Base-by-base conservation (phyloP, 2,113 vertebrate species). In the Forbesichthys agassizii region DNA sequence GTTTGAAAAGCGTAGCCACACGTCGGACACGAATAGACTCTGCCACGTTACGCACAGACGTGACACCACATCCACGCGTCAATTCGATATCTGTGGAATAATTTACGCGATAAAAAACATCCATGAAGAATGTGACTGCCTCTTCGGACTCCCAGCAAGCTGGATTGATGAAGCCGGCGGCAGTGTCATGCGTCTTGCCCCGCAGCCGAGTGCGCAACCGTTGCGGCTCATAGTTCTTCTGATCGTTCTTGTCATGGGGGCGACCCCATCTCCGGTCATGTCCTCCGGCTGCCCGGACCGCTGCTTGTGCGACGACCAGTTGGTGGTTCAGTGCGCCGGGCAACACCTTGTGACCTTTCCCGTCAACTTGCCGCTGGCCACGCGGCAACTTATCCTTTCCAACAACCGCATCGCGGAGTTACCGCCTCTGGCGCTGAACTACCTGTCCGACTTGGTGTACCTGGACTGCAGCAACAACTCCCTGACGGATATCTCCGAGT, bases 391-490 rank as follows among this genome's bases (percentile, higher is more conserved):
- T 74, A 91, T 93, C 74, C 87, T 98, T 84, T 92, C 90, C 0
- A 86, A 88, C 65, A 98, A 98, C 88, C 92, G 85, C 0, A 64
- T 98, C 78, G 85, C 86, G 0, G 94, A 93, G 70, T 81, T 98
- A 61, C 95, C 96, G 0, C 85, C 94, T 0, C 81, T 98, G 61
- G 88, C 93, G 33, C 69, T 98, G 72, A 95, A 95, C 81, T 95
- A 97, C 88, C 91, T 98, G 69, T 93, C 92, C 58, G 95, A 98
- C 74, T 87, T 98, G 27, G 91, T 96, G 51, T 96, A 97, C 67
- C 76, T 98, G 88, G 96, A 98, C 86, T 97, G 95, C 86, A 94
- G 88, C 61, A 92, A 93, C 83, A 98, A 98, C 78, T 85, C 91
- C 56, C 74, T 98, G 48, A 90, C 82, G 0, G 89, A 94, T 69